Conservation (phyloP, 23 tunicate species). For the Halocynthia roretzi region DNA sequence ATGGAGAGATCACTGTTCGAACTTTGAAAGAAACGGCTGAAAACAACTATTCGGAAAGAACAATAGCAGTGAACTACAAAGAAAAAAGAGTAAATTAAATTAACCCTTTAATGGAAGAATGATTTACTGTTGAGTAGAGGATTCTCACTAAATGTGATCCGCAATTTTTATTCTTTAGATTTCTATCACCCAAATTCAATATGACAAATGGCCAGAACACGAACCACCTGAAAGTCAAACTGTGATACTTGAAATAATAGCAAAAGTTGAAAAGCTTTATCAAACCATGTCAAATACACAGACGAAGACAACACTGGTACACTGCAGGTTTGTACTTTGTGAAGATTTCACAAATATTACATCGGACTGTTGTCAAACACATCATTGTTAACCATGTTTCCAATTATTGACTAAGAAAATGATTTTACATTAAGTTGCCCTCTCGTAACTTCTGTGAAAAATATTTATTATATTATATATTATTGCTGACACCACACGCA, state of each 20-base stretch:
- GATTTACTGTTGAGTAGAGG: neutral
- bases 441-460: too few species aligned
- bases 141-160: neutral
- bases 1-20: conserved; percentile 24
- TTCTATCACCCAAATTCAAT: neutral
- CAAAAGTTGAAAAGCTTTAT: conserved; percentile 7
- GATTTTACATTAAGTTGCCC: too few species aligned
- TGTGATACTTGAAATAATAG: conserved; percentile 5
- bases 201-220: conserved; percentile 17
- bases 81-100: conserved; percentile 14
- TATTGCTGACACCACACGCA: too few species aligned
- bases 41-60: conserved; percentile 18
- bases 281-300: conserved; percentile 6
- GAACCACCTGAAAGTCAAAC: neutral
- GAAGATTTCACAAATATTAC: too few species aligned
- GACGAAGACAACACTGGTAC: conserved; percentile 13
- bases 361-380: too few species aligned
- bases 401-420: too few species aligned
- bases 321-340: conserved; percentile 9
- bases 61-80: conserved; percentile 15
- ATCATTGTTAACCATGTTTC: too few species aligned
- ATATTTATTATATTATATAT: too few species aligned
- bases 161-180: neutral
- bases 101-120: neutral
- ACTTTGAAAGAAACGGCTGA: conserved; percentile 7